Base-by-base conservation (phyloP, 2,888 invertebrate species). In the Agelastica alni region DNA sequence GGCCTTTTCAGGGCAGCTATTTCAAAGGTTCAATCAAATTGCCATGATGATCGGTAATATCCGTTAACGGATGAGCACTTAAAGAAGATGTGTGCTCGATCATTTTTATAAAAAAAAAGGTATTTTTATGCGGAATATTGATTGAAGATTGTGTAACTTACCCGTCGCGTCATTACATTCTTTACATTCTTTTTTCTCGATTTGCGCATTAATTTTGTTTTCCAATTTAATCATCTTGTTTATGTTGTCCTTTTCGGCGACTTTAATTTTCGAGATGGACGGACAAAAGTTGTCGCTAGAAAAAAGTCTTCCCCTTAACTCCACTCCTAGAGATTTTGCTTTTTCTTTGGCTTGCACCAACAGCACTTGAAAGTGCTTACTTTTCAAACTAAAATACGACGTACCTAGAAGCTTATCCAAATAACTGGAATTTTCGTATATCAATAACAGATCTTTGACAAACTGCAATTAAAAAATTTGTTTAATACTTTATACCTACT, bases 381-480 rank as follows among this genome's bases (percentile, higher is more conserved):
- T 77, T 57, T 74, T 75, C 37, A 74, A 62, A 58, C 75, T 76
- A 76, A 94, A 94, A 77, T 90, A 93, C 2, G 88, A 84, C 0
- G 93, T 93, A 42, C 88, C 89, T 82, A 94, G 87, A 51, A 92
- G 79, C 64, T 89, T 88, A 76, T 94, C 93, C 75, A 94, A 80
- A 70, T 88, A 91, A 64, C 92, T 85, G 70, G 91, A 93, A 72
- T 92, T 91, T 73, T 91, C 92, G 72, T 93, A 93, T 34, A 93
- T 85, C 68, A 86, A 85, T 54, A 93, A 77, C 36, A 93, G 78
- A 75, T 90, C 89, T 63, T 87, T 83, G 85, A 93, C 87, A 17
- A 90, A 86, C 85, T 76, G 76, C 53, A 79, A 78, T 53, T 60
- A 64, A 62, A 60, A 58, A 36, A 52, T 6, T 28, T 37, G n/a